Percentiles rank a stretch among this genome's conserved stretches.
Evolutionary conservation across 2,113 vertebrate species (phyloP).

Genomic region (Bettongia penicillata): DNA sequence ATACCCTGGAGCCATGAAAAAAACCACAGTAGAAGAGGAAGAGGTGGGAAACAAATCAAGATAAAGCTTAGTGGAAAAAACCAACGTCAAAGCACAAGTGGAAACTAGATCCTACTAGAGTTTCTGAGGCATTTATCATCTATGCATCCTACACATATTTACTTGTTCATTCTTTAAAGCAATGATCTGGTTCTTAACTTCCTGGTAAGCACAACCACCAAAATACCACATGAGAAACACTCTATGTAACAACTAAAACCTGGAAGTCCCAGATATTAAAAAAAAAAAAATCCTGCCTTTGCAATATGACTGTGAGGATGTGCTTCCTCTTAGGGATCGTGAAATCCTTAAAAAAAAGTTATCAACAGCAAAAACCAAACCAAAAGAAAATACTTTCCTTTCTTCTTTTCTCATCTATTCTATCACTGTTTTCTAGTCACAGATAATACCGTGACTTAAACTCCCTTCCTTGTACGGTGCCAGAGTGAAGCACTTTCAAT

Average conservation of each 20-base stretch:
- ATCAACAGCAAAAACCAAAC: neutral
- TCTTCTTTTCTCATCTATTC: neutral
- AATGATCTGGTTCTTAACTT: neutral
- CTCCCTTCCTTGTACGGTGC: neutral
- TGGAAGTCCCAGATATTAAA: conserved; percentile 34
- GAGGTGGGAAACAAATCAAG: neutral
- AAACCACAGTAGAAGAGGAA: neutral
- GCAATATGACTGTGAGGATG: conserved; percentile 17
- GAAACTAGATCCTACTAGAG: neutral
- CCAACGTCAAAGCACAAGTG: neutral
- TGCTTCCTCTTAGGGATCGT: neutral
- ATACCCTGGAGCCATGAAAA: neutral
- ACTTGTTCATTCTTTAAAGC: conserved; percentile 25
- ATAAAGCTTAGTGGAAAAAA: neutral
- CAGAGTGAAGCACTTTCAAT: neutral
- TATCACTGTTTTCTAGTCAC: neutral
- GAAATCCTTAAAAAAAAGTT: neutral
- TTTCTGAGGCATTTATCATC: neutral
- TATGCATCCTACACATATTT: neutral
- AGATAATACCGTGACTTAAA: neutral
- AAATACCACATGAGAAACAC: conserved; percentile 26
- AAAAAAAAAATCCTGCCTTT: conserved; percentile 16
- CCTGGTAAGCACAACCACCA: conserved; percentile 23
- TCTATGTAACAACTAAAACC: conserved; percentile 20
- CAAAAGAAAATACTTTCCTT: neutral